Conservation (phyloP, 37 sponge, comb jelly and placozoan genomes). For the Geodia barretti region DNA sequence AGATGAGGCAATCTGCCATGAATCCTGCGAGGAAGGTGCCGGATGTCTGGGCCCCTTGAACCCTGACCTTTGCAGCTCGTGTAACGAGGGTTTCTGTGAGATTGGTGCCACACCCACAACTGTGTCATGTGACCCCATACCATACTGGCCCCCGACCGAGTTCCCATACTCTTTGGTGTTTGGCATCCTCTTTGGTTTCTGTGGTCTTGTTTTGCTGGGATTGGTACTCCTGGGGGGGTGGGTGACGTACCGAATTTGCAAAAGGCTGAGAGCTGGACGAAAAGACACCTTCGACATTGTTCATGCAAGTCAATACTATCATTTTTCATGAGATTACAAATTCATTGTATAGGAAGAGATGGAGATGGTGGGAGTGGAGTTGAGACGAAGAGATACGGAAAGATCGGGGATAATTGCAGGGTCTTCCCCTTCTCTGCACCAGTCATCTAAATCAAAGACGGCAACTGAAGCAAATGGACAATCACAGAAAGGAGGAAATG, state of each 20-base stretch:
- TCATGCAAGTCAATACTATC: too few species aligned
- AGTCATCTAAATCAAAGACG: too few species aligned
- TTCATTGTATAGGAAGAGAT: background rate
- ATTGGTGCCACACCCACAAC: background rate
- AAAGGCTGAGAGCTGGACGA: conserved; percentile 12
- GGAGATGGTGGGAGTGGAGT: background rate
- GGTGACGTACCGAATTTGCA: background rate
- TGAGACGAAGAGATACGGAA: background rate
- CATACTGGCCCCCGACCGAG: conserved; percentile 16
- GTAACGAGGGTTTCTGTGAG: conserved; percentile 1
- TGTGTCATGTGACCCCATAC: conserved; percentile 11
- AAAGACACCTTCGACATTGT: conserved; percentile 48
- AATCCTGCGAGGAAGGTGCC: conserved; percentile 23
- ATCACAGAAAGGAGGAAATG: background rate
- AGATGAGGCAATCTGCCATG: conserved; percentile 30
- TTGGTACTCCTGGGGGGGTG: conserved; percentile 26
- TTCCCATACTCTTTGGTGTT: conserved; percentile 30
- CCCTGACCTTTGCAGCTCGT: conserved; percentile 34
- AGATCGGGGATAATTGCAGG: too few species aligned
- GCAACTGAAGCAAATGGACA: too few species aligned
- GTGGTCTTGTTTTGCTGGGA: conserved; percentile 18
- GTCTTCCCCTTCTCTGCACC: too few species aligned
- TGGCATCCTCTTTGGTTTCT: conserved; percentile 33
- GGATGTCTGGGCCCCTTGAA: conserved; percentile 54
- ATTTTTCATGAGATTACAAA: background rate